phyloP scores from a whole-genome alignment of 2,113 vertebrate species.

The Apteryx mantelli region DNA sequence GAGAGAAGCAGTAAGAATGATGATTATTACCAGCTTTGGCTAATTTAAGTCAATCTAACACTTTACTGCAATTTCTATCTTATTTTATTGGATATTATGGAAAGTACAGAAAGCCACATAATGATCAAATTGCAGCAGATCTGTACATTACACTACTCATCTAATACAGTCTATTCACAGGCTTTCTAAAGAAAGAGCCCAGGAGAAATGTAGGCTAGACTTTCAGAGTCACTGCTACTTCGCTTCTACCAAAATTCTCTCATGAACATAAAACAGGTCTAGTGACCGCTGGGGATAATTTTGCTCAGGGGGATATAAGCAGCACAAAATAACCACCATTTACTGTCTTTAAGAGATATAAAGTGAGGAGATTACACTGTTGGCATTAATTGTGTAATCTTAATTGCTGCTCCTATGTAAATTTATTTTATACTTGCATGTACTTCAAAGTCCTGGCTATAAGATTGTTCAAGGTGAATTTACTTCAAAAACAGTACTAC shows the following conservation, averaged over 20 bases:
- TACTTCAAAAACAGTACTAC: not conserved
- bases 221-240: not conserved
- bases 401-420: not conserved
- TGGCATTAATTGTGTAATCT: not conserved
- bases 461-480: not conserved
- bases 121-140: constrained; percentile 12
- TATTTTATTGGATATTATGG: not conserved
- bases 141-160: not conserved
- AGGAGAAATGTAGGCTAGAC: not conserved
- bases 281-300: not conserved
- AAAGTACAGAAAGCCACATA: constrained; percentile 3
- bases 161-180: not conserved
- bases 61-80: not conserved
- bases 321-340: not conserved
- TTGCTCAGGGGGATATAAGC: not conserved
- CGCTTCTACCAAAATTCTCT: not conserved
- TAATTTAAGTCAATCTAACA: constrained; percentile 24
- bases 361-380: not conserved
- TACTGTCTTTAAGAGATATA: not conserved
- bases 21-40: not conserved
- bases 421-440: not conserved
- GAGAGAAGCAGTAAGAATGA: not conserved
- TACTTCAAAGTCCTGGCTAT: not conserved
- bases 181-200: not conserved
- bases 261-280: not conserved